These are phyloP conservation scores for Torymus auratus DNA, from an alignment of 2,888 invertebrate genomes.

Conservation along the genomic window DNA sequence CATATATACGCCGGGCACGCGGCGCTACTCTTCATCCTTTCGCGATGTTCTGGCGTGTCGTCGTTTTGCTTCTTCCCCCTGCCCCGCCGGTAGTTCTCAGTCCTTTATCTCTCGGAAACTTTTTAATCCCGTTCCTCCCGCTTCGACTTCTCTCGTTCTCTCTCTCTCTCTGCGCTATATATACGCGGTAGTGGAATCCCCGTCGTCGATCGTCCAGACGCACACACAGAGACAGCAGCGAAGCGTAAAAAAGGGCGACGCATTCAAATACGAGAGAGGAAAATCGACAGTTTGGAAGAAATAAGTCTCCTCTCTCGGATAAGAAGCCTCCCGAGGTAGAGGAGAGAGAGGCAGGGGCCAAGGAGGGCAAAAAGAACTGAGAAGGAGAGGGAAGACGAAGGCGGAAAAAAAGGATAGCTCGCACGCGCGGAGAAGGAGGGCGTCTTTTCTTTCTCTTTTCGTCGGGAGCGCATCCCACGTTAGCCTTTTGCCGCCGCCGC, in stretches of 20 bases:
- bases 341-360: neutral
- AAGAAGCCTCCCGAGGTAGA: conserved; percentile 20
- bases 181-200: neutral
- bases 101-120: conserved; percentile 50
- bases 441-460: conserved; percentile 13
- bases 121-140: conserved; percentile 42
- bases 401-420: conserved; percentile 26
- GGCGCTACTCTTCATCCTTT: conserved; percentile 15
- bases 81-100: conserved; percentile 9
- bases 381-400: neutral
- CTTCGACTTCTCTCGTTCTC: neutral
- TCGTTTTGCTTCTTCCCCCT: conserved; percentile 13
- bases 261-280: conserved; percentile 56
- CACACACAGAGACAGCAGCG: neutral
- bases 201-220: conserved; percentile 35
- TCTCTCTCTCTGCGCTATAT: no score
- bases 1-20: no score
- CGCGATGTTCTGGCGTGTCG: conserved; percentile 19
- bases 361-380: neutral
- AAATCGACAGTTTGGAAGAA: conserved; percentile 59
- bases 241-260: conserved; percentile 49
- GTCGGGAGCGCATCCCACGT: conserved; percentile 4
- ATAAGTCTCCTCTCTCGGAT: conserved; percentile 45
- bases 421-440: neutral
- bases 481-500: conserved; percentile 22